Evolutionary conservation across 2,113 vertebrate genomes (phyloP).

Genomic region (Hemibagrus wyckioides): DNA sequence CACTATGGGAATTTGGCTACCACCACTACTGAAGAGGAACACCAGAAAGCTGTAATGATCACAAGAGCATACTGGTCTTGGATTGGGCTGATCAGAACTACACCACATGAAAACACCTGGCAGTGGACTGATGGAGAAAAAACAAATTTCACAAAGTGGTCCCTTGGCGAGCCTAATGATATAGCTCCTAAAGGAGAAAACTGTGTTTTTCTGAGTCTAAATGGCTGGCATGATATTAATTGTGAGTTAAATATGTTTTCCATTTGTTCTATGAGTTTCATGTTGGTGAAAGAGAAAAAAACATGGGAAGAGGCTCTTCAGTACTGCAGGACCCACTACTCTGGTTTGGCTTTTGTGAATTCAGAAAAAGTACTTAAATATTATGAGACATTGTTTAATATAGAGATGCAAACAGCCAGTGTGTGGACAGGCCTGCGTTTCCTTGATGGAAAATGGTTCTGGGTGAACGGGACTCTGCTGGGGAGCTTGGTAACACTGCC

Average conservation of each 20-base stretch:
- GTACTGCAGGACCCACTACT: slow-evolving; percentile 21
- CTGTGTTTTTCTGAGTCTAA: not conserved
- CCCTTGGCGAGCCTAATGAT: not conserved
- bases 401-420: slow-evolving; percentile 9
- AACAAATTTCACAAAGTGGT: not conserved
- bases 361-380: not conserved
- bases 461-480: too few species aligned
- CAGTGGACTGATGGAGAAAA: slow-evolving; percentile 31
- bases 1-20: too few species aligned
- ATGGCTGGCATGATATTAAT: not conserved
- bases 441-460: slow-evolving; percentile 35
- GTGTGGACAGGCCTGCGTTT: slow-evolving; percentile 43
- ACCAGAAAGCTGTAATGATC: too few species aligned
- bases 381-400: too few species aligned
- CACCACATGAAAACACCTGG: not conserved
- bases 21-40: too few species aligned
- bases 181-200: accelerated
- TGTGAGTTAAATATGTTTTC: accelerated
- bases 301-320: slow-evolving; percentile 39
- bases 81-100: not conserved
- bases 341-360: slow-evolving; percentile 3
- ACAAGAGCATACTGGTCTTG: too few species aligned
- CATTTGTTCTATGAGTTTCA: not conserved
- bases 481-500: not conserved
- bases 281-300: slow-evolving; percentile 1